Evolutionary conservation across 1,140 invertebrate species (phyloP).

Genomic region (Sinonovacula constricta): DNA sequence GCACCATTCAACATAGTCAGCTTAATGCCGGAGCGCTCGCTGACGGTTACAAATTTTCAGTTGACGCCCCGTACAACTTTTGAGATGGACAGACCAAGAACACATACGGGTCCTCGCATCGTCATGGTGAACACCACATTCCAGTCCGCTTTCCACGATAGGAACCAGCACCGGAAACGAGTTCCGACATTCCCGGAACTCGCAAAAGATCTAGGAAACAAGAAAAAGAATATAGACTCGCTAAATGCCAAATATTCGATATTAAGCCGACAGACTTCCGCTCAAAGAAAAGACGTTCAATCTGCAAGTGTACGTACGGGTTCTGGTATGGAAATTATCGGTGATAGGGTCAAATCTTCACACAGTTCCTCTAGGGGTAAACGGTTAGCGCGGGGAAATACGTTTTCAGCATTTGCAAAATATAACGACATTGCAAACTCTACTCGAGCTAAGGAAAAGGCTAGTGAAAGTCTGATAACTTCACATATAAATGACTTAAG

Average conservation of each 20-base stretch:
- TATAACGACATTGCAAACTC: constrained; percentile 49
- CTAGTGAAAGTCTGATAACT: constrained; percentile 42
- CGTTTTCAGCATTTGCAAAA: constrained; percentile 45
- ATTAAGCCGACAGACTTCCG: too few species aligned
- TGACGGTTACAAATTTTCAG: constrained; percentile 38
- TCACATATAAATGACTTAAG: constrained; percentile 42
- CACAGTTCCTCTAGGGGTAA: not conserved
- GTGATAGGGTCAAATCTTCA: constrained; percentile 26
- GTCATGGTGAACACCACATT: constrained; percentile 43
- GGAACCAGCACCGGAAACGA: constrained; percentile 12
- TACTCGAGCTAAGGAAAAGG: constrained; percentile 29
- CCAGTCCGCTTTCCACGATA: constrained; percentile 17
- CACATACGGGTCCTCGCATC: constrained; percentile 19
- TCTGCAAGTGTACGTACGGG: constrained; percentile 15
- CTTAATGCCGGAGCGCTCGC: constrained; percentile 36
- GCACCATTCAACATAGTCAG: constrained; percentile 19
- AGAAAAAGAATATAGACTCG: too few species aligned
- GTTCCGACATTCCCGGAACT: constrained; percentile 40
- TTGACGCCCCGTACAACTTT: constrained; percentile 42
- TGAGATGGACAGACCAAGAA: constrained; percentile 44
- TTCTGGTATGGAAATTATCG: not conserved
- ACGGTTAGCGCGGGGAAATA: constrained; percentile 25
- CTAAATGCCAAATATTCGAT: too few species aligned
- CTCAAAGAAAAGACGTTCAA: too few species aligned
- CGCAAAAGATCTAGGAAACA: constrained; percentile 11